A percentile compares a stretch with the other conserved stretches of the same genome.
Evolutionary conservation across 2,888 invertebrate species (phyloP).

Genomic region (Teleiodes luculella): DNA sequence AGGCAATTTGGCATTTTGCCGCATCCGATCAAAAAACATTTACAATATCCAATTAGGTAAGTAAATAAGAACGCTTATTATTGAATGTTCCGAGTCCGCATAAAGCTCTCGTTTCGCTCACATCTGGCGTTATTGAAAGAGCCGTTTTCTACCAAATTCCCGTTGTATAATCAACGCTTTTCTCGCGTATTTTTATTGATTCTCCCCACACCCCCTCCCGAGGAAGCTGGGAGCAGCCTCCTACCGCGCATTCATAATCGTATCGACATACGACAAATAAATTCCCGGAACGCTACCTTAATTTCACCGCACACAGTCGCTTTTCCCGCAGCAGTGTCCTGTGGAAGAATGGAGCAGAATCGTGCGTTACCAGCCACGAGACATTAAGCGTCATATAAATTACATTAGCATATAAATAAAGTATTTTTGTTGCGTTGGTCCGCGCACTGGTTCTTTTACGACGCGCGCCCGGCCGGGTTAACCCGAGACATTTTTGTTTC

Average conservation of each 20-base stretch:
- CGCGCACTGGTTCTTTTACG: constrained; percentile 70
- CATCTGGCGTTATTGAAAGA: constrained; percentile 59
- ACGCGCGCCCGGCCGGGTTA: constrained; percentile 52
- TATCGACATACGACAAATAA: constrained; percentile 65
- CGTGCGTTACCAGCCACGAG: constrained; percentile 77
- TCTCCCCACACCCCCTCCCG: constrained; percentile 55
- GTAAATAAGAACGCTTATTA: constrained; percentile 16
- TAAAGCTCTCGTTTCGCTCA: constrained; percentile 48
- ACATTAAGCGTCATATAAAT: constrained; percentile 79
- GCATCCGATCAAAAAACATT: constrained; percentile 4
- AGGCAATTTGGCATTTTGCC: constrained; percentile 6
- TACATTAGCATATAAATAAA: constrained; percentile 80
- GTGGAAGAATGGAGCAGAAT: constrained; percentile 70
- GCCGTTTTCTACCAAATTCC: constrained; percentile 63
- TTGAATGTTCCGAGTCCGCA: constrained; percentile 14
- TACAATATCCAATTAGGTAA: constrained; percentile 25
- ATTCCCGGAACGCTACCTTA: constrained; percentile 54
- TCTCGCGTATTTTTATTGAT: constrained; percentile 78
- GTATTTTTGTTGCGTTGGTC: constrained; percentile 73
- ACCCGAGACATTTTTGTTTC: constrained; percentile 70
- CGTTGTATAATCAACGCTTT: constrained; percentile 77
- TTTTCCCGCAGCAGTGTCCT: constrained; percentile 32
- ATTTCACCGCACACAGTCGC: constrained; percentile 41
- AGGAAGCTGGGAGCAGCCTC: constrained; percentile 74
- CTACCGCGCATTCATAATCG: constrained; percentile 78